Conservation (phyloP, 2,797 vertebrate species). For the Emydoidea blandingii region DNA sequence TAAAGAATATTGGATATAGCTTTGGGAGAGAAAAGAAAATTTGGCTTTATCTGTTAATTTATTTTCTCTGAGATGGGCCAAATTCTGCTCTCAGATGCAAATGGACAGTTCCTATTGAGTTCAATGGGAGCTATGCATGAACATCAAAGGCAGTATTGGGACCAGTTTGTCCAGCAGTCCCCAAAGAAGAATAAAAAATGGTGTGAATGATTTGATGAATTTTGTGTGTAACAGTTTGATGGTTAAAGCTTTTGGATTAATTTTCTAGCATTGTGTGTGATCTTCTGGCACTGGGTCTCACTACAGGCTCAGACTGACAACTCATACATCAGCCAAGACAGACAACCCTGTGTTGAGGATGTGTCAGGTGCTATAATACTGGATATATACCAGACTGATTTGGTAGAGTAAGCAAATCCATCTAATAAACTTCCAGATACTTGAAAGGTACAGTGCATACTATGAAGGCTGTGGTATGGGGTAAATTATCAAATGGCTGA, state of each 20-base stretch:
- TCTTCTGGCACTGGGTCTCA: neutral
- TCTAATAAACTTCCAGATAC: neutral
- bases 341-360: neutral
- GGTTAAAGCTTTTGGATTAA: neutral
- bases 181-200: rapidly evolving
- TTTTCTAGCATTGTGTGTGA: neutral
- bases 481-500: slow-evolving; percentile 52
- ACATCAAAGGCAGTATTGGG: neutral
- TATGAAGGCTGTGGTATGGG: slow-evolving; percentile 59
- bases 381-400: slow-evolving; percentile 5
- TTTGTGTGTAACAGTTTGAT: neutral
- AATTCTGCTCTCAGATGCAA: neutral
- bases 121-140: neutral
- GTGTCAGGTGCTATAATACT: neutral
- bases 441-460: slow-evolving; percentile 17
- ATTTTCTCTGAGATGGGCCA: neutral
- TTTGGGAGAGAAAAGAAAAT: neutral
- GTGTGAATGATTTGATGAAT: neutral
- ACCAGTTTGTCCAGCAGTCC: neutral
- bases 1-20: neutral
- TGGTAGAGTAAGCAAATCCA: neutral
- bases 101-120: rapidly evolving
- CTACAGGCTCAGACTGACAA: neutral
- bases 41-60: neutral
- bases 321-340: neutral